These are phyloP conservation scores for Caerostris darwini DNA, from an alignment of 1,140 invertebrate species.

Conservation along the genomic window DNA sequence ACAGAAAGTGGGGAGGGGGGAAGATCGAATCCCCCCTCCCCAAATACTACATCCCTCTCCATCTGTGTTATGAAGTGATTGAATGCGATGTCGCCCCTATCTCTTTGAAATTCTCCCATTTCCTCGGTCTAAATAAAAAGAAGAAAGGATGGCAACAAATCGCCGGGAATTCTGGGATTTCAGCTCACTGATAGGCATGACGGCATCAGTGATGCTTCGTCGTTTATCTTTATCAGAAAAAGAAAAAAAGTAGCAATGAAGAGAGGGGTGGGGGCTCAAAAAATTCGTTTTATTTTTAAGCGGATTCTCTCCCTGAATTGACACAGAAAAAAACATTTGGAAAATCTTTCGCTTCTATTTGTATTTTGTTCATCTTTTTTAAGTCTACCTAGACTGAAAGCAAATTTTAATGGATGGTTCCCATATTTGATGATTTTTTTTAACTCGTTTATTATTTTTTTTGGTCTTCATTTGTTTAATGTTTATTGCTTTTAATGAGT, in stretches of 20 bases:
- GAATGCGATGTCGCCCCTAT: neutral
- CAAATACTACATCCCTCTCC: neutral
- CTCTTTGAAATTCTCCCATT: neutral
- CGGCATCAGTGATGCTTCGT: neutral
- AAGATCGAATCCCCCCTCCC: neutral
- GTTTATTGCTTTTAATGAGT: too few relatives aligned
- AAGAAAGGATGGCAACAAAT: neutral
- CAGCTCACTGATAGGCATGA: neutral
- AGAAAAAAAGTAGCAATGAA: neutral
- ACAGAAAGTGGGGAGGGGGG: too few relatives aligned
- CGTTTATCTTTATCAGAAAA: neutral
- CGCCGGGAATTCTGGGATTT: neutral
- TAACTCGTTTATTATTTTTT: neutral
- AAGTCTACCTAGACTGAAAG: neutral
- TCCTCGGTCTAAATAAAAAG: neutral
- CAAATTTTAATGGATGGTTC: neutral
- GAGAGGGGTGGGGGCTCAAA: neutral
- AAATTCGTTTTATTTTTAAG: neutral
- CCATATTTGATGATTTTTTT: neutral
- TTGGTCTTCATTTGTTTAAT: neutral
- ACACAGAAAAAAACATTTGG: neutral
- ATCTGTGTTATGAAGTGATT: neutral
- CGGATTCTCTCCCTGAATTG: too few relatives aligned
- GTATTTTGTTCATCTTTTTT: neutral
- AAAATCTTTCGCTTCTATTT: neutral